Conservation (phyloP, 2,888 invertebrate species). For the Catonia carolina region DNA sequence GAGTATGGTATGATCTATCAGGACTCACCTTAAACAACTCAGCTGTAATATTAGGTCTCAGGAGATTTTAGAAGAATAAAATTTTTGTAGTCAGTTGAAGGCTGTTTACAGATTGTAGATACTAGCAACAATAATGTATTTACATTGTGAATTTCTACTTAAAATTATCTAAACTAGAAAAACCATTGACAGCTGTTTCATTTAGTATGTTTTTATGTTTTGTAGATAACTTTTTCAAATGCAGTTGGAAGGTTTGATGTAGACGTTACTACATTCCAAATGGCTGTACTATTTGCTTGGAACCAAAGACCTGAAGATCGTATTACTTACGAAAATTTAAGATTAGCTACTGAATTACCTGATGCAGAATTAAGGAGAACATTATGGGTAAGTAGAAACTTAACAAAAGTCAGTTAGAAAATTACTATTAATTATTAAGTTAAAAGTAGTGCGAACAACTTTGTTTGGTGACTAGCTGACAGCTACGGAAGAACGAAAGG, state of each 20-base stretch:
- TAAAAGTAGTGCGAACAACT: neutral
- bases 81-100: too few species aligned
- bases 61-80: too few species aligned
- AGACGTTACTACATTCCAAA: constrained; percentile 99
- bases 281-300: constrained; percentile 99
- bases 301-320: constrained; percentile 90
- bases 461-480: neutral
- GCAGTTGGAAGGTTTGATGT: constrained; percentile 90
- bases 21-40: too few species aligned
- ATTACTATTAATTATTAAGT: neutral
- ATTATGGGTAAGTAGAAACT: constrained; percentile 64
- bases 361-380: constrained; percentile 92
- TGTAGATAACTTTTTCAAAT: constrained; percentile 84
- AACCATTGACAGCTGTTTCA: too few species aligned
- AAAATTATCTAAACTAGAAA: too few species aligned
- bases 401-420: neutral
- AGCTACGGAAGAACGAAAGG: too few species aligned
- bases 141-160: too few species aligned
- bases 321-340: constrained; percentile 93
- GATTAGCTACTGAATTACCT: constrained; percentile 93
- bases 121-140: too few species aligned
- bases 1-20: too few species aligned
- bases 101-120: too few species aligned
- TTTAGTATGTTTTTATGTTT: too few species aligned
- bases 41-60: too few species aligned